Evolutionary conservation across 2,888 invertebrate genomes (phyloP).

Genomic region (Cataglyphis livida): DNA sequence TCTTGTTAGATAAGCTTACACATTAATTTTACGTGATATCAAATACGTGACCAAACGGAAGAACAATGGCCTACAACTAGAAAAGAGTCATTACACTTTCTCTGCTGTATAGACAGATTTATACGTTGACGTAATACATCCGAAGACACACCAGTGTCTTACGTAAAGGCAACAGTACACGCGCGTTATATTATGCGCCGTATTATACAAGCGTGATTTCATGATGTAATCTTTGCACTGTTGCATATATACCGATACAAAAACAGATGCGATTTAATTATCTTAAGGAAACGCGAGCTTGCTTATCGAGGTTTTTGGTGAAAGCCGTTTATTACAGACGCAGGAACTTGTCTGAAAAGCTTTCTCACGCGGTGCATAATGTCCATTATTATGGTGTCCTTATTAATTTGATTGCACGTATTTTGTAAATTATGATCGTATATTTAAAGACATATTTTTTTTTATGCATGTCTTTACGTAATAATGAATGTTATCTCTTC

Average conservation of each 20-base stretch:
- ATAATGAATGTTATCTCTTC: neutral
- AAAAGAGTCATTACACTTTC: slow-evolving; percentile 76
- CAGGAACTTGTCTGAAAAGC: neutral
- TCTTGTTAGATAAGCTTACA: neutral
- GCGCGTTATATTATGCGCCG: slow-evolving; percentile 57
- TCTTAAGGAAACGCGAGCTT: neutral
- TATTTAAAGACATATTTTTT: neutral
- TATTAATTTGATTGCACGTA: neutral
- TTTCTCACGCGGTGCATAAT: neutral
- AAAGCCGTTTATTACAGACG: neutral
- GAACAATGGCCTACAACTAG: slow-evolving; percentile 66
- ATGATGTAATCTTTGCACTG: slow-evolving; percentile 54
- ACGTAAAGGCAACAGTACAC: neutral
- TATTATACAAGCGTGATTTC: slow-evolving; percentile 74
- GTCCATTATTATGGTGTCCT: neutral
- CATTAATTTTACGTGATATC: neutral
- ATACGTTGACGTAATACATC: slow-evolving; percentile 61
- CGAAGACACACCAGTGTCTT: neutral
- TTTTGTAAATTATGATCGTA: neutral
- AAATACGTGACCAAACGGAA: slow-evolving; percentile 32
- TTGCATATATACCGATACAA: neutral
- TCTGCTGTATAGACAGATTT: slow-evolving; percentile 67
- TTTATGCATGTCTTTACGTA: neutral
- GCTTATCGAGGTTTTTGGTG: neutral
- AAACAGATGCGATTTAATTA: slow-evolving; percentile 1